phyloP scores from a whole-genome alignment of 2,888 invertebrate species.

The Rhodophaea formosa region DNA sequence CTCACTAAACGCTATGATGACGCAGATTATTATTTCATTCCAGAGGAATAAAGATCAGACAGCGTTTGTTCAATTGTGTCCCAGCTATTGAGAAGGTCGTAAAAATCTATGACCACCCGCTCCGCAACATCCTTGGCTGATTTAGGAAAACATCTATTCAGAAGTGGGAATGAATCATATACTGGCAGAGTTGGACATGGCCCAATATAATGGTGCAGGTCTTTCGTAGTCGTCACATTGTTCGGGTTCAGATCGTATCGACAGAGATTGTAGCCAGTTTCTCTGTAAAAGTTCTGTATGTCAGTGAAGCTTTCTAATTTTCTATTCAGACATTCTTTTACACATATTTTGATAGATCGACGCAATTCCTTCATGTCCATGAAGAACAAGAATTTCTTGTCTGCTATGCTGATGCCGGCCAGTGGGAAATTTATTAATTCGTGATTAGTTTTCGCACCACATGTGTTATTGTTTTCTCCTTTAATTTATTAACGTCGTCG shows the following conservation, averaged over 20 bases:
- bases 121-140: conserved; percentile 84
- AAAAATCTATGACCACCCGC: conserved; percentile 85
- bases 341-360: conserved; percentile 92
- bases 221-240: conserved; percentile 63
- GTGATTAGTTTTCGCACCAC: conserved; percentile 90
- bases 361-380: conserved; percentile 89
- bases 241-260: conserved; percentile 85
- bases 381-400: conserved; percentile 91
- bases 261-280: conserved; percentile 89
- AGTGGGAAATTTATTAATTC: conserved; percentile 86
- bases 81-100: conserved; percentile 92
- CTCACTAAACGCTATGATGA: conserved; percentile 90
- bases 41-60: conserved; percentile 94
- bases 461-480: too few species aligned
- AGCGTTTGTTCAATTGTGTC: conserved; percentile 93
- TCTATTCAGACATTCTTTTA: conserved; percentile 90
- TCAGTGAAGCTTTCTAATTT: conserved; percentile 84
- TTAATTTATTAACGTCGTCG: too few species aligned
- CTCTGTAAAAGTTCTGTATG: conserved; percentile 85
- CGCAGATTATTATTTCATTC: conserved; percentile 91
- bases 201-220: conserved; percentile 79
- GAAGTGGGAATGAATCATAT: conserved; percentile 87
- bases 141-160: conserved; percentile 94
- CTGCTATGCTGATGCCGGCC: conserved; percentile 90
- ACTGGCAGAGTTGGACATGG: conserved; percentile 91